A percentile compares a stretch with the other conserved stretches of the same genome.
Evolutionary conservation across 2,888 invertebrate species (phyloP).

Genomic region (Dioctria rufipes): DNA sequence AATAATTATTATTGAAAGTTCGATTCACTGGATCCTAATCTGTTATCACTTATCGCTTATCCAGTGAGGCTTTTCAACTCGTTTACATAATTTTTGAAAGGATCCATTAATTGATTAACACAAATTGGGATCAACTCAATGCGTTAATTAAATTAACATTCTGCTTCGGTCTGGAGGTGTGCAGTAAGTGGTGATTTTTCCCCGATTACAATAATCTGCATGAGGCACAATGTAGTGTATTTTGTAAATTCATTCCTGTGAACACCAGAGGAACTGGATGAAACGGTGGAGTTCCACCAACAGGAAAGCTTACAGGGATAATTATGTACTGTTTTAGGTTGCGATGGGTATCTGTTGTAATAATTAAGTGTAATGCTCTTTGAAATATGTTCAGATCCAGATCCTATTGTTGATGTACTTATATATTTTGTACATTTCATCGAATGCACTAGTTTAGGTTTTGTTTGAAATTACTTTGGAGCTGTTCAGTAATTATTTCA

Average conservation of each 20-base stretch:
- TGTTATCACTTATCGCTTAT: background rate
- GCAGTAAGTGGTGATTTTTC: background rate
- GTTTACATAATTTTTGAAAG: constrained; percentile 1
- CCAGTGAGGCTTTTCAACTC: constrained; percentile 2
- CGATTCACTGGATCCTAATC: background rate
- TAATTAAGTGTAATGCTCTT: too few species aligned
- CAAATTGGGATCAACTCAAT: constrained; percentile 16
- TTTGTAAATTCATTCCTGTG: background rate
- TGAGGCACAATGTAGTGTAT: too few species aligned
- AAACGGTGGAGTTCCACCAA: too few species aligned
- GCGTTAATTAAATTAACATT: constrained; percentile 4
- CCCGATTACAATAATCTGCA: background rate
- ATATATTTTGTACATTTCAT: too few species aligned
- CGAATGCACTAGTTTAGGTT: too few species aligned
- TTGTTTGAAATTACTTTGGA: too few species aligned
- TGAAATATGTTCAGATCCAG: too few species aligned
- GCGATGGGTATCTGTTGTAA: too few species aligned
- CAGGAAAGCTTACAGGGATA: too few species aligned
- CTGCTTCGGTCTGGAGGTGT: background rate
- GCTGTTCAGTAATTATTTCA: too few species aligned
- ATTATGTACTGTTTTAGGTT: too few species aligned
- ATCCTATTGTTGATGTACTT: too few species aligned
- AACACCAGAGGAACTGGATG: background rate
- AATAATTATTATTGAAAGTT: background rate
- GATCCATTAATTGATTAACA: constrained; percentile 8